Conservation (phyloP, 2,113 vertebrate species). For the Pitta sordida region DNA sequence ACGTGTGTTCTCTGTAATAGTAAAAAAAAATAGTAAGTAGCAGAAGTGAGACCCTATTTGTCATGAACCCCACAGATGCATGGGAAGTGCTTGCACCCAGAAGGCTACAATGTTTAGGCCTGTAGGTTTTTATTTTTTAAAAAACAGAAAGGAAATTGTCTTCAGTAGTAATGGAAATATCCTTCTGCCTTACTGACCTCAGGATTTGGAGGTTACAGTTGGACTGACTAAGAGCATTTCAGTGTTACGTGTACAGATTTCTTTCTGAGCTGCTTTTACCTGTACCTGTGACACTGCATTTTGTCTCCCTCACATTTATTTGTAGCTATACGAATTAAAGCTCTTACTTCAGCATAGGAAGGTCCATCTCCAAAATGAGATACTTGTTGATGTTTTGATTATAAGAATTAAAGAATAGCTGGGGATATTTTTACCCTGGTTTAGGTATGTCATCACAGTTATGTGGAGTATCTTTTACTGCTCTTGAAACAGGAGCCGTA, state of each 20-base stretch:
- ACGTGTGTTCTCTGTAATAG: neutral
- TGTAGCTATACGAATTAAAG: neutral
- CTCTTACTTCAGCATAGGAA: neutral
- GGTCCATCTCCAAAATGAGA: neutral
- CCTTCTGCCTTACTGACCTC: neutral
- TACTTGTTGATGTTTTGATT: neutral
- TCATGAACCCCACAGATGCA: neutral
- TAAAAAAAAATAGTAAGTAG: neutral
- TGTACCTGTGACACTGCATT: neutral
- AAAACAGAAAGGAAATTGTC: neutral
- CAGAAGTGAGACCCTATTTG: neutral
- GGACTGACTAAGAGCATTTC: neutral
- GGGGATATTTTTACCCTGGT: neutral
- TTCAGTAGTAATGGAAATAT: neutral
- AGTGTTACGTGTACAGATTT: neutral
- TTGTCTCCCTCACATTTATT: neutral
- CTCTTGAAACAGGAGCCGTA: neutral
- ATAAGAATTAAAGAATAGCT: neutral
- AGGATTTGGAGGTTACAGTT: neutral
- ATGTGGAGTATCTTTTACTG: neutral
- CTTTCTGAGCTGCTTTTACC: neutral
- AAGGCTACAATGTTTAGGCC: neutral
- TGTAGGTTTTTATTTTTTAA: neutral
- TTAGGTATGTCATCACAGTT: neutral
- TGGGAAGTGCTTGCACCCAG: neutral